Evolutionary conservation across 1,140 invertebrate species (phyloP), one percentile per base, ranked within the genome.

Genomic region (Philotrypesis tridentata): DNA sequence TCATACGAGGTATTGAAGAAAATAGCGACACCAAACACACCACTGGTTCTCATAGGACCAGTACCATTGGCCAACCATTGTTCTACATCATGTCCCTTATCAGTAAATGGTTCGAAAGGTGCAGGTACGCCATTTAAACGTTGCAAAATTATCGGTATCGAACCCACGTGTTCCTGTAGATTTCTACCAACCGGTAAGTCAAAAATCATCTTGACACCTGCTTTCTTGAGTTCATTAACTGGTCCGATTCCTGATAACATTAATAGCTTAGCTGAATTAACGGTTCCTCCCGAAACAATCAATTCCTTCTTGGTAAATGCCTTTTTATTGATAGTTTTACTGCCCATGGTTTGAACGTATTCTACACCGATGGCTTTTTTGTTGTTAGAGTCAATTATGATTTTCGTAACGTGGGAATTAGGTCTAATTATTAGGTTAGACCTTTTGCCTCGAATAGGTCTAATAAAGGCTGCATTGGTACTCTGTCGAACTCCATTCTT

Each of bases 241-340:
- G 85, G 85, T n/a, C 88, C 88, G 37, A 89, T 82, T 23, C 88
- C 88, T 1, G 88, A 89, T 9, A 92, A 82, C 87, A 93, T 91
- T 5, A 94, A 86, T 7, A 94, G 79, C 48, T 91, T 87, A 14
- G 92, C 90, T 17, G 92, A 87, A 77, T 92, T 90, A 1, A 93
- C 87, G 7, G 89, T 82, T 9, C 92, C 92, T 14, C 90, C 92
- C 6, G 87, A 88, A 2, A 93, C 73, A 37, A 93, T 89, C 0
- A 93, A 90, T 89, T 95, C 95, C 23, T 94, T 93, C 70, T 91
- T 92, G 2, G 94, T 91, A 25, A 74, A 85, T 0, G 87, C 91
- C 40, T 29, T 25, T 5, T 48, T 33, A 6, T 0, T 37, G 17
- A 25, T 14, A 0, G 65, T 61, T 17, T 21, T 17, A 3, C 11